phyloP scores from a whole-genome alignment of 2,888 invertebrate species.

The Xestobium rufovillosum region DNA sequence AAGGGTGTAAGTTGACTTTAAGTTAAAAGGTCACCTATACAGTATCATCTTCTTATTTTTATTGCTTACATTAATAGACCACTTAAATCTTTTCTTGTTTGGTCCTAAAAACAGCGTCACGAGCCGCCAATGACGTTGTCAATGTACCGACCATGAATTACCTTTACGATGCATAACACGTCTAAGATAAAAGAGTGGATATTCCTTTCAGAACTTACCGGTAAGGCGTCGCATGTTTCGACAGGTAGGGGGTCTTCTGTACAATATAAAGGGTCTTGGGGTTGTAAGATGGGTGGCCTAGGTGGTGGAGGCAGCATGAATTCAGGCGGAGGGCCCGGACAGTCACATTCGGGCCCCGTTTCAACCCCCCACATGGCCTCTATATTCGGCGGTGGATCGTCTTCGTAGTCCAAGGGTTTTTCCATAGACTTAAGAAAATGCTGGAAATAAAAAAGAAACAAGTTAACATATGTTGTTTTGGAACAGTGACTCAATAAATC shows the following conservation, averaged over 20 bases:
- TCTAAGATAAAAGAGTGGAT: too few species aligned
- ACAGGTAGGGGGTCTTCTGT: conserved; percentile 63
- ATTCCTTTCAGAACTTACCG: conserved; percentile 67
- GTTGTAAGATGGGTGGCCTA: conserved; percentile 62
- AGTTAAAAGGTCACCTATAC: too few species aligned
- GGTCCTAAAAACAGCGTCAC: too few species aligned
- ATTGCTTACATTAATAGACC: too few species aligned
- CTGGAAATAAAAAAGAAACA: background rate
- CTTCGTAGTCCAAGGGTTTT: conserved; percentile 36
- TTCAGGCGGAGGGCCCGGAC: conserved; percentile 68
- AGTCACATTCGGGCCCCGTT: conserved; percentile 62
- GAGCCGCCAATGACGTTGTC: too few species aligned
- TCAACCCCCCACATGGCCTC: conserved; percentile 62
- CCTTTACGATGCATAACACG: too few species aligned
- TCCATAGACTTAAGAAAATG: conserved; percentile 36
- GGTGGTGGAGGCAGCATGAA: conserved; percentile 69
- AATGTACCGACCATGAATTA: too few species aligned
- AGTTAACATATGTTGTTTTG: too few species aligned
- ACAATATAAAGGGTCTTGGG: conserved; percentile 57
- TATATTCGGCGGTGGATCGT: conserved; percentile 32
- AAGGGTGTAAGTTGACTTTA: too few species aligned
- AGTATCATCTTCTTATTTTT: too few species aligned
- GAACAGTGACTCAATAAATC: too few species aligned
- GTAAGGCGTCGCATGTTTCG: conserved; percentile 69
- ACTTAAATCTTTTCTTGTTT: too few species aligned